Evolutionary conservation across 2,888 invertebrate genomes (phyloP).

Genomic region (Chloroclystis v-ata): DNA sequence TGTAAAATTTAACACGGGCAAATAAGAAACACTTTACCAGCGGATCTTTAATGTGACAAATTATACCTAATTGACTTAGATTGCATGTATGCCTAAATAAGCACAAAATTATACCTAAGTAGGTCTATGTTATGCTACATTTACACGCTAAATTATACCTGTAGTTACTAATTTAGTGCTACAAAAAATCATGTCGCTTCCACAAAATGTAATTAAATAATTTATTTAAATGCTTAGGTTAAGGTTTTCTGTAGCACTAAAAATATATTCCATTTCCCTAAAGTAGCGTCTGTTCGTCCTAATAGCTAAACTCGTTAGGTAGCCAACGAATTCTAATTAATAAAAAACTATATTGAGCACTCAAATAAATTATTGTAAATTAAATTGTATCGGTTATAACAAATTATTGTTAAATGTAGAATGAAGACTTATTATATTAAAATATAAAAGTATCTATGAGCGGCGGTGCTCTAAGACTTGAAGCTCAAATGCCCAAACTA

Average conservation of each 20-base stretch:
- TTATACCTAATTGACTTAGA: conserved; percentile 2
- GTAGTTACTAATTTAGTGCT: conserved; percentile 32
- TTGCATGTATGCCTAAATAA: conserved; percentile 4
- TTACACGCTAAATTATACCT: conserved; percentile 32
- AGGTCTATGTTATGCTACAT: conserved; percentile 32
- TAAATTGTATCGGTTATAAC: conserved; percentile 32
- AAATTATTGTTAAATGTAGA: conserved; percentile 51
- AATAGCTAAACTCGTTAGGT: conserved; percentile 67
- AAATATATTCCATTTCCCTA: conserved; percentile 62
- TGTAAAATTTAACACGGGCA: no score
- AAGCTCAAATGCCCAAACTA: conserved; percentile 63
- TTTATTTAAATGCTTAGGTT: conserved; percentile 25
- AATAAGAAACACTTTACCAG: not conserved
- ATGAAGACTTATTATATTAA: conserved; percentile 67
- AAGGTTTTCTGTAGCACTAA: conserved; percentile 34
- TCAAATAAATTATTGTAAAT: conserved; percentile 69
- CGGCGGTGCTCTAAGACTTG: conserved; percentile 40
- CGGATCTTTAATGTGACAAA: conserved; percentile 6
- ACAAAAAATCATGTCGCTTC: conserved; percentile 30
- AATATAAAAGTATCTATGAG: conserved; percentile 37
- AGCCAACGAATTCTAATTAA: conserved; percentile 74
- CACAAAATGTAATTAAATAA: conserved; percentile 25
- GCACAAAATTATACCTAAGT: conserved; percentile 17
- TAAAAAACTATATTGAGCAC: conserved; percentile 65
- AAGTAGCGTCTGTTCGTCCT: conserved; percentile 59